These are phyloP conservation scores for Saccostrea echinata DNA, from an alignment of 1,140 invertebrate species.

Conservation along the genomic window DNA sequence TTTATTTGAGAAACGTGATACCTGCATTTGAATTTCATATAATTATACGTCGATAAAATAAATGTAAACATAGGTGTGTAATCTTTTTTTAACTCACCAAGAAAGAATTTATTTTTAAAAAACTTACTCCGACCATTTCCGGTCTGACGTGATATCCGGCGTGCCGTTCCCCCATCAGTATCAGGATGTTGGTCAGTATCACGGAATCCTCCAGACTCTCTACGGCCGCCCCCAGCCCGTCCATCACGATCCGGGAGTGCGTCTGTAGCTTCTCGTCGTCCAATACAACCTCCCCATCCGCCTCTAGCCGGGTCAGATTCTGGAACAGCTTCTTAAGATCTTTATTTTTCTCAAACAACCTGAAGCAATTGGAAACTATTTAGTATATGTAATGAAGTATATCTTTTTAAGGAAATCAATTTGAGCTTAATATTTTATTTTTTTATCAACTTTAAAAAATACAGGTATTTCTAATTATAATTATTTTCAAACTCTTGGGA, in stretches of 20 bases:
- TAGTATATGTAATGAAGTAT: not conserved
- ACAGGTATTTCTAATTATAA: too few species aligned
- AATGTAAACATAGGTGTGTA: too few species aligned
- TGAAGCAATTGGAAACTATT: constrained; percentile 27
- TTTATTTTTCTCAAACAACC: constrained; percentile 67
- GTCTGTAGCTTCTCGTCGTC: constrained; percentile 64
- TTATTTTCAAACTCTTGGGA: too few species aligned
- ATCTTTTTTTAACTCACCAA: too few species aligned
- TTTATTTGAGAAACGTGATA: too few species aligned
- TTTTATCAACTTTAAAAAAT: too few species aligned
- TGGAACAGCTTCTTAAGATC: constrained; percentile 67
- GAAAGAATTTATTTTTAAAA: too few species aligned
- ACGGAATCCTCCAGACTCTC: constrained; percentile 70
- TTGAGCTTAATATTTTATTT: too few species aligned
- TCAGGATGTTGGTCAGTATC: constrained; percentile 63
- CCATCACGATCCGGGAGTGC: constrained; percentile 72
- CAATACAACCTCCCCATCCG: constrained; percentile 56
- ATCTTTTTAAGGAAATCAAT: too few species aligned
- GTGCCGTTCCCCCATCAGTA: constrained; percentile 68
- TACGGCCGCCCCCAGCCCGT: constrained; percentile 70
- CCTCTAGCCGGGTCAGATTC: constrained; percentile 60
- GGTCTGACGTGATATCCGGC: constrained; percentile 64
- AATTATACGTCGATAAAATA: too few species aligned
- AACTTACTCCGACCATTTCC: constrained; percentile 68
- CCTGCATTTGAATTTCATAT: too few species aligned